phyloP scores from a whole-genome alignment of 1,140 invertebrate genomes.

The Leptopilina clavipes region DNA sequence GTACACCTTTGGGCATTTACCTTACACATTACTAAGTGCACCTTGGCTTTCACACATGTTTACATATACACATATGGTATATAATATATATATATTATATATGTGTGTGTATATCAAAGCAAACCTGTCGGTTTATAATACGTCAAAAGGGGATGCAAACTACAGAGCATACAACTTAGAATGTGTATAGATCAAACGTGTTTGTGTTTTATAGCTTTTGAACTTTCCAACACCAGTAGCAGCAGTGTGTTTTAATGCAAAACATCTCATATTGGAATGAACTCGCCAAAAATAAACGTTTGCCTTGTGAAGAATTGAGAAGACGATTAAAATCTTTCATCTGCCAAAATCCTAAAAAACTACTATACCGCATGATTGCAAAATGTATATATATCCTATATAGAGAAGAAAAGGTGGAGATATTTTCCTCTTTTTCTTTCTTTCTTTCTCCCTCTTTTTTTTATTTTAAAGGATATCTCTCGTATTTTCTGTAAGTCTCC shows the following conservation, averaged over 20 bases:
- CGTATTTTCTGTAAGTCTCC: neutral
- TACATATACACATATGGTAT: no score
- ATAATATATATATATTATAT: no score
- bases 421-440: no score
- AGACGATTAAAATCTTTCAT: slow-evolving; percentile 32
- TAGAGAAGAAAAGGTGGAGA: neutral
- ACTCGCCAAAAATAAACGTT: slow-evolving; percentile 25
- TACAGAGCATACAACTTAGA: neutral
- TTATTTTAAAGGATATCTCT: neutral
- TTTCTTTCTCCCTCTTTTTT: neutral
- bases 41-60: neutral
- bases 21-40: neutral
- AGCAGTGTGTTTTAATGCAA: slow-evolving; percentile 4
- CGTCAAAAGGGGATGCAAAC: slow-evolving; percentile 14
- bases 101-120: neutral
- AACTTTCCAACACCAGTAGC: neutral
- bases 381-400: neutral
- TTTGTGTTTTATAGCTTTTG: slow-evolving; percentile 23
- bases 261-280: slow-evolving; percentile 17
- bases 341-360: neutral
- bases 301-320: neutral
- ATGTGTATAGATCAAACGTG: slow-evolving; percentile 2
- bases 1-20: neutral
- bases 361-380: neutral
- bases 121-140: slow-evolving; percentile 1